Percentiles rank a stretch among this genome's conserved stretches.
Evolutionary conservation across 2,888 invertebrate genomes (phyloP).

Genomic region (Branchellion lobata): DNA sequence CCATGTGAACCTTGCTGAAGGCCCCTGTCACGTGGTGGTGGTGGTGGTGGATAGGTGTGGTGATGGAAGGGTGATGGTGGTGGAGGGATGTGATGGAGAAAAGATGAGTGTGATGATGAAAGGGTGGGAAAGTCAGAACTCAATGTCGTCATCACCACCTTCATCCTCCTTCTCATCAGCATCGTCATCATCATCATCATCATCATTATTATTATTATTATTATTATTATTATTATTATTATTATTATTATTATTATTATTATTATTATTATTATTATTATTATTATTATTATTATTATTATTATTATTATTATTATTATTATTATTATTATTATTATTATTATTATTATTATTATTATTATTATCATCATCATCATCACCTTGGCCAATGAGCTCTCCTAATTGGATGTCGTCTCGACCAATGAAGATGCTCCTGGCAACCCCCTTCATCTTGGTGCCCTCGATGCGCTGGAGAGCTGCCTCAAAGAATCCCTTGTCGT

Average conservation of each 20-base stretch:
- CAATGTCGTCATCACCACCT: background rate
- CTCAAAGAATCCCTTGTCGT: slow-evolving; percentile 38
- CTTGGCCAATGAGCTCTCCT: slow-evolving; percentile 61
- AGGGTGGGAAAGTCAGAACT: too few relatives aligned
- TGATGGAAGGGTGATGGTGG: background rate
- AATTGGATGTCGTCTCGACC: slow-evolving; percentile 58
- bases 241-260: background rate
- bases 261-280: background rate
- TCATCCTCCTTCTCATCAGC: background rate
- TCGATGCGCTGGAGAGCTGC: slow-evolving; percentile 55
- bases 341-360: background rate
- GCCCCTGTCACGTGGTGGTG: too few relatives aligned
- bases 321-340: background rate
- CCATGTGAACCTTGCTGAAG: slow-evolving; percentile 34
- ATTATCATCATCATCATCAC: slow-evolving; percentile 43
- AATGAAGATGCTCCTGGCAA: slow-evolving; percentile 56
- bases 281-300: background rate
- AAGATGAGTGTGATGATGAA: too few relatives aligned
- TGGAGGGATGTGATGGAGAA: background rate
- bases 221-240: too few relatives aligned
- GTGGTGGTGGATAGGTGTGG: too few relatives aligned
- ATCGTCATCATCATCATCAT: background rate
- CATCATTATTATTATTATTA: background rate
- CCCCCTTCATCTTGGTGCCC: slow-evolving; percentile 55
- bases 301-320: too few relatives aligned